Percentiles rank a stretch among this genome's conserved stretches.
phyloP scores from a whole-genome alignment of 2,797 vertebrate species.

The Microhierax caerulescens region DNA sequence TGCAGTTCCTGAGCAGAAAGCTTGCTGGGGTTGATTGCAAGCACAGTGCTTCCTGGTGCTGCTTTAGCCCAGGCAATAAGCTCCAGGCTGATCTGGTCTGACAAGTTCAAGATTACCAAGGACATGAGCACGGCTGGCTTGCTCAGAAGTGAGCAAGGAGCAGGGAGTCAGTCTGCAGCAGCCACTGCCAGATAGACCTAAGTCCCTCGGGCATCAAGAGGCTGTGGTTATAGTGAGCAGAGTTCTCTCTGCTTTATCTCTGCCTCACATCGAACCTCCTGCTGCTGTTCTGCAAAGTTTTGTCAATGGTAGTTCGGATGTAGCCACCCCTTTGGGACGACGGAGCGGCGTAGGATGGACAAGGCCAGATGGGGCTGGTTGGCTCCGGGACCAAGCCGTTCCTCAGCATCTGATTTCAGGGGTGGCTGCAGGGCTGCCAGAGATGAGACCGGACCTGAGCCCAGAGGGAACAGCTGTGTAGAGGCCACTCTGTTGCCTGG shows the following conservation, averaged over 20 bases:
- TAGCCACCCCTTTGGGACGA: not conserved
- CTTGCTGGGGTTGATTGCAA: not conserved
- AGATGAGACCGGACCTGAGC: not conserved
- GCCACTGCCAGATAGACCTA: no score
- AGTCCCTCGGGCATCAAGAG: not conserved
- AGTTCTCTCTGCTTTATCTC: not conserved
- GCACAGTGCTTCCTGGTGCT: not conserved
- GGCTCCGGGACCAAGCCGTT: constrained; percentile 1
- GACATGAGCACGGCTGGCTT: not conserved
- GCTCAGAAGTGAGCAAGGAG: not conserved
- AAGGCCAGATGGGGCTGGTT: constrained; percentile 23
- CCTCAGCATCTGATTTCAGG: constrained; percentile 36
- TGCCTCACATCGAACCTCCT: not conserved
- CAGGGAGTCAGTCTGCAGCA: not conserved
- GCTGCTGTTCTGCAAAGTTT: not conserved
- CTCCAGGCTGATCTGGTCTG: not conserved
- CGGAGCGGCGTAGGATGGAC: not conserved
- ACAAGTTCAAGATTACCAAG: not conserved
- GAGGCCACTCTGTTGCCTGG: not conserved
- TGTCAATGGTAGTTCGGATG: not conserved
- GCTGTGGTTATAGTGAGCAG: not conserved
- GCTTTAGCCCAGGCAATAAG: not conserved
- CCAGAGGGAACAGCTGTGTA: not conserved
- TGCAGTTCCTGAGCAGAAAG: not conserved
- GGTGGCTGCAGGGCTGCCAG: not conserved